phyloP scores from a whole-genome alignment of 2,888 invertebrate species.

The Tetragnatha montana region DNA sequence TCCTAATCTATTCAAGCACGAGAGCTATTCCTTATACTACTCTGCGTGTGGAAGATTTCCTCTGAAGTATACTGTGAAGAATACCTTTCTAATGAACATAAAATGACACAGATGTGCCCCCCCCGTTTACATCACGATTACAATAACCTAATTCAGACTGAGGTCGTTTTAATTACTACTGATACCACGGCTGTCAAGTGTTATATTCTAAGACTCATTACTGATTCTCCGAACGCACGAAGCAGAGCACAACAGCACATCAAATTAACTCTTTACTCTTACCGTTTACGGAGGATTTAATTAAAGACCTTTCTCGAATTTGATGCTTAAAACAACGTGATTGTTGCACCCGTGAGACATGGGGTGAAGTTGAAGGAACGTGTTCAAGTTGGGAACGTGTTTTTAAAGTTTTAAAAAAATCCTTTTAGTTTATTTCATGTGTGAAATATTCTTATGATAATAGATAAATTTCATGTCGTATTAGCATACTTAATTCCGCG shows the following conservation, averaged over 20 bases:
- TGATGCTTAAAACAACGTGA: not conserved
- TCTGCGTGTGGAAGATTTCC: not conserved
- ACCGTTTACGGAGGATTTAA: not conserved
- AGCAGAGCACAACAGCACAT: not conserved
- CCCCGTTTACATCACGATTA: not conserved
- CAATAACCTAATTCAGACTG: constrained; percentile 27
- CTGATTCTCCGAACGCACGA: constrained; percentile 25
- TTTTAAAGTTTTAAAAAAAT: too few relatives aligned
- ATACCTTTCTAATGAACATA: constrained; percentile 7
- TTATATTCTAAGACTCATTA: constrained; percentile 5
- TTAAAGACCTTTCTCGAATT: constrained; percentile 12
- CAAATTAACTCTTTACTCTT: not conserved
- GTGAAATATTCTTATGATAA: too few relatives aligned
- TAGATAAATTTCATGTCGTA: too few relatives aligned
- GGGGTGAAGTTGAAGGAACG: too few relatives aligned
- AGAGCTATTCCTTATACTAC: not conserved
- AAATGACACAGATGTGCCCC: not conserved
- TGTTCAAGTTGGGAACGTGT: too few relatives aligned
- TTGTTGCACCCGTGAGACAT: not conserved
- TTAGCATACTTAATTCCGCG: too few relatives aligned
- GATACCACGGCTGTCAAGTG: constrained; percentile 16
- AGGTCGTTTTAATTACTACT: constrained; percentile 25
- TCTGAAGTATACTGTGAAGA: not conserved
- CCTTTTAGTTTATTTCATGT: too few relatives aligned
- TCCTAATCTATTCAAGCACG: not conserved